Conservation (phyloP, 2,797 vertebrate genomes). For the Pangasius sanitwongsei region DNA sequence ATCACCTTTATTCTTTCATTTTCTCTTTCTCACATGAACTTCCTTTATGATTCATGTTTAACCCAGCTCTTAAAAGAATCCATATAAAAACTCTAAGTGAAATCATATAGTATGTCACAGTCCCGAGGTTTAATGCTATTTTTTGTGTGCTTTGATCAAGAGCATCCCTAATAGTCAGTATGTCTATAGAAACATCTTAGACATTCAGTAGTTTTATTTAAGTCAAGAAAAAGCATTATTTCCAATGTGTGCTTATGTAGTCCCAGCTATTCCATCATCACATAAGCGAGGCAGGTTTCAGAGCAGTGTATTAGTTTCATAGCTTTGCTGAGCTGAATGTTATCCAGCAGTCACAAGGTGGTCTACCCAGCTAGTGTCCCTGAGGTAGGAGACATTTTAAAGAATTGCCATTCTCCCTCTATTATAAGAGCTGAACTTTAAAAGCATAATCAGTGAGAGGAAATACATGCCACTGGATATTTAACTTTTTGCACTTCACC, state of each 20-base stretch:
- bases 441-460: background rate
- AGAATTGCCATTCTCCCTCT: conserved; percentile 5
- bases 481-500: background rate
- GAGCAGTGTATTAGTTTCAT: conserved; percentile 13
- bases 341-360: conserved; percentile 40
- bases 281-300: background rate
- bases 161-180: background rate
- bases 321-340: conserved; percentile 32
- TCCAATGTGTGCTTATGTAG: background rate
- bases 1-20: background rate
- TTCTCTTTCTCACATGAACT: background rate
- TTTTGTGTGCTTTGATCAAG: background rate
- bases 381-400: conserved; percentile 25
- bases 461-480: conserved; percentile 14
- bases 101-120: background rate
- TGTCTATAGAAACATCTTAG: background rate
- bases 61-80: background rate
- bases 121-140: background rate
- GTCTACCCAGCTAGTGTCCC: conserved; percentile 30
- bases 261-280: conserved; percentile 4
- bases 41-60: background rate
- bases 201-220: background rate
- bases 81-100: background rate
- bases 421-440: conserved; percentile 18
- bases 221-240: conserved; percentile 8